Percentiles rank a stretch among this genome's conserved stretches.
Evolutionary conservation across 2,113 vertebrate species (phyloP).

Genomic region (Varanus komodoensis): DNA sequence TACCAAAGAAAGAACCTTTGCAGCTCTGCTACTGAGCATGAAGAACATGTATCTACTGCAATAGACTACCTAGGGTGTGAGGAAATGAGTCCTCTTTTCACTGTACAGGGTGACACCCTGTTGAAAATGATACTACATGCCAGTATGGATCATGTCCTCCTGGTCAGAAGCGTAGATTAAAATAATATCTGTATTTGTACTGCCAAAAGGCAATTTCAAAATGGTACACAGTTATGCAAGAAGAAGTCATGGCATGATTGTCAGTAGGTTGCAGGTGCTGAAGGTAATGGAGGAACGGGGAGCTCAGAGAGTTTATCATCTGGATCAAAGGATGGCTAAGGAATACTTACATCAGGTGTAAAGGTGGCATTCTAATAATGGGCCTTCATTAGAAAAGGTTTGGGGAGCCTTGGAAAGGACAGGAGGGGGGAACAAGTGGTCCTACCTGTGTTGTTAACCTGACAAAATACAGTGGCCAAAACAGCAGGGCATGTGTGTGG

Average conservation of each 20-base stretch:
- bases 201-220: background rate
- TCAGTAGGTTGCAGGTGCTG: background rate
- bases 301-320: background rate
- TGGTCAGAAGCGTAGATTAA: background rate
- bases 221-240: slow-evolving; percentile 1
- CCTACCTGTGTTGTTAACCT: too few species aligned
- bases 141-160: background rate
- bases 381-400: background rate
- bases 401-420: background rate
- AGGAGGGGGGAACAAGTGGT: too few species aligned
- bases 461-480: too few species aligned
- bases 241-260: background rate
- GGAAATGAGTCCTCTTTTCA: background rate
- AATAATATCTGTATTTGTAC: background rate
- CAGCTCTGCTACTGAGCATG: background rate
- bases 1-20: background rate
- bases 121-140: background rate
- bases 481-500: too few species aligned
- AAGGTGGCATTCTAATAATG: background rate
- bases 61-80: background rate
- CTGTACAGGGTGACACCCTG: background rate
- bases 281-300: background rate
- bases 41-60: background rate
- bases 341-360: background rate
- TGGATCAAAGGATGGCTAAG: background rate